These are phyloP conservation scores for Ramphastos sulfuratus DNA, from an alignment of 2,113 vertebrate genomes.

Conservation along the genomic window DNA sequence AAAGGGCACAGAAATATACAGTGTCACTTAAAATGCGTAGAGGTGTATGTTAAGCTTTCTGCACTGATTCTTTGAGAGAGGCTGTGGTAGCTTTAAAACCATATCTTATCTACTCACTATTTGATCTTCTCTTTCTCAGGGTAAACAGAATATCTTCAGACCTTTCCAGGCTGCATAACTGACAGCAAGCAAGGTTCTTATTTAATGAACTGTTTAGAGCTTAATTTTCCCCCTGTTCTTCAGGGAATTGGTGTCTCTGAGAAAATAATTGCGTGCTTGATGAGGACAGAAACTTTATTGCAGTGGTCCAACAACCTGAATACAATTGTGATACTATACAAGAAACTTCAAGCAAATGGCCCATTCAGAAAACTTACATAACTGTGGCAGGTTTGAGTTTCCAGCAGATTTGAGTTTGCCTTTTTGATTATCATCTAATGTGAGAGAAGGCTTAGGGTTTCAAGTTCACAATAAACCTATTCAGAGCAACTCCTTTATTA, in stretches of 20 bases:
- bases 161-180: conserved; percentile 11
- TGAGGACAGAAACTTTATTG: conserved; percentile 58
- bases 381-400: conserved; percentile 76
- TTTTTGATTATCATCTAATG: conserved; percentile 77
- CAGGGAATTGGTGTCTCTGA: conserved; percentile 38
- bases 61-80: neutral
- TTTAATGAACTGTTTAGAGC: conserved; percentile 35
- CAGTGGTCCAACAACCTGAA: conserved; percentile 45
- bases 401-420: conserved; percentile 74
- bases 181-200: conserved; percentile 3
- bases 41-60: neutral
- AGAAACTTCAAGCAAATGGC: conserved; percentile 67
- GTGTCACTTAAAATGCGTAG: conserved; percentile 35
- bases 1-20: conserved; percentile 36
- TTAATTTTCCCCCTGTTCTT: conserved; percentile 51
- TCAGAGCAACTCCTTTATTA: conserved; percentile 73
- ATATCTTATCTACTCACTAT: neutral
- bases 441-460: conserved; percentile 76
- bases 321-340: conserved; percentile 65
- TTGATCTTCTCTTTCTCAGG: conserved; percentile 44
- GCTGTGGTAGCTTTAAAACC: neutral
- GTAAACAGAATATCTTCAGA: conserved; percentile 35
- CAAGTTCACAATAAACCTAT: conserved; percentile 75
- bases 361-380: conserved; percentile 73
- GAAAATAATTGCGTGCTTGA: conserved; percentile 50